These are phyloP conservation scores for Cebus imitator DNA, from an alignment of 2,113 vertebrate species.

Conservation along the genomic window DNA sequence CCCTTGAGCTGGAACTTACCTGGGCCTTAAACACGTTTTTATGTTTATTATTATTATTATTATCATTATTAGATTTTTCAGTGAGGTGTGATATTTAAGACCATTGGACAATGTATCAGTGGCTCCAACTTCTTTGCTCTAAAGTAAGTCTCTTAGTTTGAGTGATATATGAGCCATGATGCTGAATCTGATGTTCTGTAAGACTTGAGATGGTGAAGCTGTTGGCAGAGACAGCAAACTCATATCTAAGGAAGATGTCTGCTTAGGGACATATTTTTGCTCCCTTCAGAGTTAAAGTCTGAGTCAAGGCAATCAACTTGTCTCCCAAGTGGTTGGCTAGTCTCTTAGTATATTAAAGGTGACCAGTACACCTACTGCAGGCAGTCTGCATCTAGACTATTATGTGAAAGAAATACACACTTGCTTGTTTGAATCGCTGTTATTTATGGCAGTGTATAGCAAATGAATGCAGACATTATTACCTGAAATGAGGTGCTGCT, in stretches of 20 bases:
- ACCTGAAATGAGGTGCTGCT: neutral
- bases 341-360: neutral
- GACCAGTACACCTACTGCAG: neutral
- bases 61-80: neutral
- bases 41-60: too few species aligned
- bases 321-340: neutral
- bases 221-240: neutral
- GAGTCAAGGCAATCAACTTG: neutral
- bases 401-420: neutral
- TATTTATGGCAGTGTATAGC: neutral
- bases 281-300: neutral
- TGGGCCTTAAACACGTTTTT: neutral
- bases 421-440: neutral
- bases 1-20: neutral
- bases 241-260: neutral
- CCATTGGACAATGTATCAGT: neutral
- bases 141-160: neutral
- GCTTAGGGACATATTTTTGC: neutral
- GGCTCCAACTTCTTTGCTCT: neutral
- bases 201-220: neutral
- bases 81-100: neutral
- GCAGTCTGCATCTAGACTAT: neutral
- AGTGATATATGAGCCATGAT: neutral
- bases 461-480: neutral
- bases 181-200: neutral